Evolutionary conservation across 53 echinoderm and acorn worm species (phyloP), one percentile per base, ranked within the genome.

Genomic region (Patiria pectinifera): DNA sequence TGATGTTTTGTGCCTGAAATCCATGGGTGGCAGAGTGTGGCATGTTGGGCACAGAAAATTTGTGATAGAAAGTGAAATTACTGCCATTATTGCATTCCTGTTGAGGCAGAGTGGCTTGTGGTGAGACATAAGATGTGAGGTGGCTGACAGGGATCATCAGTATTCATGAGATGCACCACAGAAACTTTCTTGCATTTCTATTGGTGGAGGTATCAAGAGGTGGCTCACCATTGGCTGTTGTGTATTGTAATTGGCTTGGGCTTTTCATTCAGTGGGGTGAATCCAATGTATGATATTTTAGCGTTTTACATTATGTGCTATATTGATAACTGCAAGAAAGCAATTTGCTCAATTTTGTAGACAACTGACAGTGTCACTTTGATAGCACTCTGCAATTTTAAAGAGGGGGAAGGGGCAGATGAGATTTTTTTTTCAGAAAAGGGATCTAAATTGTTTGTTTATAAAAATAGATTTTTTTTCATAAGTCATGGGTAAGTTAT

Each of bases 121-220:
- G 10, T 11, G 15, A 70, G 8, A 16, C 15, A 70, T 70, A 3
- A 59, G 11, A 60, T 60, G 60, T 60, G 12, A 16, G 19, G 15
- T 66, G 15, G 66, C 66, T 11, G 10, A 16, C 2, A 14, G 6
- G 74, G 46, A 45, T 48, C 5, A 48, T 79, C 46, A 79, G 12
- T 84, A 84, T 84, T 84, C 84, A 84, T 84, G 84, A 84, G 13
- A 84, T 83, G 83, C 63, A 10, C 16, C 19, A 13, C 61, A 69
- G 62, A 61, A 83, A 66, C 83, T 63, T 83, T 35, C 63, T 83
- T 84, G 63, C 44, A 66, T 62, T 84, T 66, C 44, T 35, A 84
- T 84, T 69, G 84, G 84, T 84, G 83, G 62, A 83, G 61, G 74
- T 23, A 60, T 63, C 14, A 62, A 74, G 24, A 74, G 19, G 74